These are phyloP conservation scores for Falco naumanni DNA, from an alignment of 2,797 vertebrate genomes.

Conservation along the genomic window DNA sequence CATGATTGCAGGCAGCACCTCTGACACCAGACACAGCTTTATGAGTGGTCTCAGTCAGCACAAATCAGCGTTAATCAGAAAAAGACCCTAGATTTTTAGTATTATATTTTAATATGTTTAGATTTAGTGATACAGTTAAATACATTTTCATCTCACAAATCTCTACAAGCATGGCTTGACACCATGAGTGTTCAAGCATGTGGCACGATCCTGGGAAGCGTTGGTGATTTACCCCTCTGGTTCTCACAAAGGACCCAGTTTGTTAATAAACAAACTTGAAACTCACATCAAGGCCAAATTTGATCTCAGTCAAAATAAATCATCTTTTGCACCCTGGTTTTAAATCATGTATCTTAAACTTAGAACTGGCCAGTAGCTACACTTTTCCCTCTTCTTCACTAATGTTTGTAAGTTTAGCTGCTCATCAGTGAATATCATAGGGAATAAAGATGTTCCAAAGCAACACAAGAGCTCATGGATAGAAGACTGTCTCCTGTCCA, in stretches of 20 bases:
- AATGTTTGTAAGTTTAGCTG: not conserved
- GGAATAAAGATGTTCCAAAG: not conserved
- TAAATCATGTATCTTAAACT: not conserved
- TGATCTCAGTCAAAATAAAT: not conserved
- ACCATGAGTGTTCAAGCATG: not conserved
- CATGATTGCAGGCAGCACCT: accelerated
- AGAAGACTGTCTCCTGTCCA: not conserved
- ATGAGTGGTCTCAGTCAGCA: not conserved
- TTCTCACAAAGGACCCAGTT: not conserved
- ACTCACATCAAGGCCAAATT: not conserved
- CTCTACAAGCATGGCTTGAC: not conserved
- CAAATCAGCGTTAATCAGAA: not conserved
- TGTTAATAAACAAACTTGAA: not conserved
- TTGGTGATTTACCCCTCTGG: not conserved
- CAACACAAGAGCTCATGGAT: not conserved
- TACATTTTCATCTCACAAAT: not conserved
- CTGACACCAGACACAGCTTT: not conserved
- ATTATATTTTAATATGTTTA: not conserved
- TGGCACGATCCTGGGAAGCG: not conserved
- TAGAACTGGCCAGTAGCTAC: not conserved
- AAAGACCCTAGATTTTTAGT: not conserved
- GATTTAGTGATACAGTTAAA: not conserved
- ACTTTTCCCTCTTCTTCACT: not conserved
- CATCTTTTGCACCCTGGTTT: not conserved
- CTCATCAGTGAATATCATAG: not conserved